Evolutionary conservation across 2,888 invertebrate genomes (phyloP).

Genomic region (Cybosia mesomella): DNA sequence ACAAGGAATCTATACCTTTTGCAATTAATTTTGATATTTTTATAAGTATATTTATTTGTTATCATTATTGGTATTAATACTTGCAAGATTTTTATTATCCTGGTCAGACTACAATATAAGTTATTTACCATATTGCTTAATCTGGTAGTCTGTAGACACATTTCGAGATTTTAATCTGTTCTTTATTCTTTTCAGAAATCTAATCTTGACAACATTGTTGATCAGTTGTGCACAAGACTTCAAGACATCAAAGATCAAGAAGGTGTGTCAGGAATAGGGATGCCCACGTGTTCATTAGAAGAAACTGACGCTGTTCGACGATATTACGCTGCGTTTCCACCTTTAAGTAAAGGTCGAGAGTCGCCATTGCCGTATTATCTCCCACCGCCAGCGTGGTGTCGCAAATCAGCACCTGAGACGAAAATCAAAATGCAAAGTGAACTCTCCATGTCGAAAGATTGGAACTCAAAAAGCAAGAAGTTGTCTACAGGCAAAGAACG

Average conservation of each 20-base stretch:
- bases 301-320: constrained; percentile 90
- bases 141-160: background rate
- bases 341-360: constrained; percentile 86
- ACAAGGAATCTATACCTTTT: background rate
- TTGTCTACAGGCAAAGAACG: constrained; percentile 75
- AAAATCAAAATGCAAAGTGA: constrained; percentile 80
- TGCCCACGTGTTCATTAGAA: constrained; percentile 82
- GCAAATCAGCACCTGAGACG: constrained; percentile 64
- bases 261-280: constrained; percentile 80
- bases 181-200: constrained; percentile 88
- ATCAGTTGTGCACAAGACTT: constrained; percentile 93
- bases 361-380: constrained; percentile 79
- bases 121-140: background rate
- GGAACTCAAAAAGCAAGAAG: constrained; percentile 74
- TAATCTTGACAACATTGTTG: constrained; percentile 93
- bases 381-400: constrained; percentile 82
- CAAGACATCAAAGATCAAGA: constrained; percentile 88
- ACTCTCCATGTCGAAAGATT: constrained; percentile 72
- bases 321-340: constrained; percentile 93
- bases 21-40: too few species aligned
- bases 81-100: background rate
- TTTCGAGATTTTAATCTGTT: background rate
- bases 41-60: background rate
- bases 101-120: background rate
- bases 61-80: background rate